Evolutionary conservation across 2,888 invertebrate genomes (phyloP).

Genomic region (Pammene fasciana): DNA sequence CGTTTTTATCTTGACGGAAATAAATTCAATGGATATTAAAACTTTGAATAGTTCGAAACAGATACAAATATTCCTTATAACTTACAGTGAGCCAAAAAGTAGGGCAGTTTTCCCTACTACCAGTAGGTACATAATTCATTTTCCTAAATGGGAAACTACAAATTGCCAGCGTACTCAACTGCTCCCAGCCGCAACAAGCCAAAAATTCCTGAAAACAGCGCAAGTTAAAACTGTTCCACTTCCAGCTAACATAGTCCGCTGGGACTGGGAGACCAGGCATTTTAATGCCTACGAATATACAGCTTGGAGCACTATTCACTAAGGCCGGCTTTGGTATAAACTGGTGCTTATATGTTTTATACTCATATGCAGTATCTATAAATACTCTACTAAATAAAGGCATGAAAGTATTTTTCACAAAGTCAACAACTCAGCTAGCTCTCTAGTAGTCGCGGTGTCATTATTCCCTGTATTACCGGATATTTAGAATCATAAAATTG

Average conservation of each 20-base stretch:
- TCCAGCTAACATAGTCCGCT: neutral
- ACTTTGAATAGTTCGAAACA: no score
- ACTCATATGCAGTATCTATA: no score
- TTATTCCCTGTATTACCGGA: neutral
- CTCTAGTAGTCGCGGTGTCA: neutral
- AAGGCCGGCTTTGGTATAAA: neutral
- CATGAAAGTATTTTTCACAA: slow-evolving; percentile 4
- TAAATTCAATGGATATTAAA: no score
- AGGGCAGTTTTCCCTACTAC: neutral
- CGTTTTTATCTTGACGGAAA: no score
- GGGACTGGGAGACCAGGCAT: neutral
- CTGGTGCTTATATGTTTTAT: neutral
- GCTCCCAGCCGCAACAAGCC: neutral
- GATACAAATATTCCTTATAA: no score
- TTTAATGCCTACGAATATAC: neutral
- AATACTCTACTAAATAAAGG: neutral
- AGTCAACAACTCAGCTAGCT: slow-evolving; percentile 9
- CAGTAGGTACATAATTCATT: neutral
- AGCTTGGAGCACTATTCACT: neutral
- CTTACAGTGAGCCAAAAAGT: neutral
- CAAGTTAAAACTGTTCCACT: slow-evolving; percentile 31
- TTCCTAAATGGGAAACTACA: slow-evolving; percentile 10
- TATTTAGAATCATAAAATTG: neutral
- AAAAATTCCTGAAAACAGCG: slow-evolving; percentile 15
- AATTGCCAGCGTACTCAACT: slow-evolving; percentile 4